These are phyloP conservation scores for Miltochrista miniata DNA, from an alignment of 2,888 invertebrate species.

Conservation along the genomic window DNA sequence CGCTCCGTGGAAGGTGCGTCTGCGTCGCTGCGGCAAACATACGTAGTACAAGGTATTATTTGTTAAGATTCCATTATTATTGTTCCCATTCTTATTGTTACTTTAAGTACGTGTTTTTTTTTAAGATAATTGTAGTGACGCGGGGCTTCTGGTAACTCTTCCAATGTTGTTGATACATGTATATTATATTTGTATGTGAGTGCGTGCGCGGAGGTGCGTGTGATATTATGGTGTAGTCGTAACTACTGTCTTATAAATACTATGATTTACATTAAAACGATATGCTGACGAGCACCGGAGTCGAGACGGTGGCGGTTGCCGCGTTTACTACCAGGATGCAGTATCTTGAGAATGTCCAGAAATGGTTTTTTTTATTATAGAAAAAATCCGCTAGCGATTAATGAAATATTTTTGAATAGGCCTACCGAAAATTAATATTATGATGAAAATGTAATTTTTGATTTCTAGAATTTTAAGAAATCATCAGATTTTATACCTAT, in stretches of 20 bases:
- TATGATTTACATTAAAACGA: slow-evolving; percentile 53
- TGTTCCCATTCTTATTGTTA: slow-evolving; percentile 27
- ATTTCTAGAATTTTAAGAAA: too few species aligned
- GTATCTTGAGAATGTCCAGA: too few species aligned
- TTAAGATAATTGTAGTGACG: too few species aligned
- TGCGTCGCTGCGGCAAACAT: background rate
- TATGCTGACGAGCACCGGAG: background rate
- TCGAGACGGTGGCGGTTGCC: background rate
- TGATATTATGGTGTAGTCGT: slow-evolving; percentile 44
- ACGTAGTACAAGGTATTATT: slow-evolving; percentile 42
- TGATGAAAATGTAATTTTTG: too few species aligned
- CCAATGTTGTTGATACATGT: slow-evolving; percentile 68
- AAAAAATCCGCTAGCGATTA: too few species aligned
- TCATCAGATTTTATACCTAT: too few species aligned
- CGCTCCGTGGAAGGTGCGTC: too few species aligned
- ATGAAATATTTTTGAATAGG: too few species aligned
- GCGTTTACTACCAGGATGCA: too few species aligned
- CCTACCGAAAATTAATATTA: too few species aligned
- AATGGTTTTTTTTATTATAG: too few species aligned
- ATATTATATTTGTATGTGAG: slow-evolving; percentile 46
- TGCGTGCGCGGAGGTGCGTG: slow-evolving; percentile 53
- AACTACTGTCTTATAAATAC: slow-evolving; percentile 36
- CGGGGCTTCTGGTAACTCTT: slow-evolving; percentile 74
- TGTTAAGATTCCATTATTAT: slow-evolving; percentile 29
- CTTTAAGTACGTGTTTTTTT: too few species aligned